Conservation (phyloP, 2,888 invertebrate genomes). For the Synergus japonicus region DNA sequence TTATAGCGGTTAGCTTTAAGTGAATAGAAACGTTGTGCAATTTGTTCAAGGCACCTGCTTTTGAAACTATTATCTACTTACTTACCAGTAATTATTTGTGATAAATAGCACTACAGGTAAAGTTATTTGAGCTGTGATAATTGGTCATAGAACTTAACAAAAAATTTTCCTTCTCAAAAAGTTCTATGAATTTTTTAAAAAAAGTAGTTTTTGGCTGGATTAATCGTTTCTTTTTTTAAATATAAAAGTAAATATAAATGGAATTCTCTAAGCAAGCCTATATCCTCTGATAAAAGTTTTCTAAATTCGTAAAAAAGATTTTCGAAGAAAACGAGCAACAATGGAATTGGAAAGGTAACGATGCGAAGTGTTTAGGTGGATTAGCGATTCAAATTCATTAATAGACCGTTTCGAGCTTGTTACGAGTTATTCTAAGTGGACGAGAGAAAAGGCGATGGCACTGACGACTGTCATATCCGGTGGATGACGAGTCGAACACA, state of each 20-base stretch:
- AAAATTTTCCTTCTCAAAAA: too few species aligned
- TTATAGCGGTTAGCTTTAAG: slow-evolving; percentile 8
- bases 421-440: slow-evolving; percentile 58
- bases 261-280: too few species aligned
- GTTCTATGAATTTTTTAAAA: too few species aligned
- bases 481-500: slow-evolving; percentile 43
- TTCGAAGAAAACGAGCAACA: not conserved
- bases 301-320: not conserved
- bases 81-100: slow-evolving; percentile 1
- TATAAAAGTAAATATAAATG: too few species aligned
- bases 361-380: not conserved
- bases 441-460: slow-evolving; percentile 49
- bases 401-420: slow-evolving; percentile 48
- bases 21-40: slow-evolving; percentile 30
- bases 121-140: not conserved
- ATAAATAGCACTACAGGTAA: slow-evolving; percentile 22
- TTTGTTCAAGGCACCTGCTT: slow-evolving; percentile 18
- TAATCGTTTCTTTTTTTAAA: too few species aligned
- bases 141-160: too few species aligned
- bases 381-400: slow-evolving; percentile 38
- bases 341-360: slow-evolving; percentile 1
- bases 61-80: slow-evolving; percentile 21
- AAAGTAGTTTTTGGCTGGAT: too few species aligned
- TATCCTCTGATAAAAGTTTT: not conserved
- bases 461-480: slow-evolving; percentile 57